These are phyloP conservation scores for Drosophila anceps DNA, from an alignment of 2,888 invertebrate genomes.

Conservation along the genomic window DNA sequence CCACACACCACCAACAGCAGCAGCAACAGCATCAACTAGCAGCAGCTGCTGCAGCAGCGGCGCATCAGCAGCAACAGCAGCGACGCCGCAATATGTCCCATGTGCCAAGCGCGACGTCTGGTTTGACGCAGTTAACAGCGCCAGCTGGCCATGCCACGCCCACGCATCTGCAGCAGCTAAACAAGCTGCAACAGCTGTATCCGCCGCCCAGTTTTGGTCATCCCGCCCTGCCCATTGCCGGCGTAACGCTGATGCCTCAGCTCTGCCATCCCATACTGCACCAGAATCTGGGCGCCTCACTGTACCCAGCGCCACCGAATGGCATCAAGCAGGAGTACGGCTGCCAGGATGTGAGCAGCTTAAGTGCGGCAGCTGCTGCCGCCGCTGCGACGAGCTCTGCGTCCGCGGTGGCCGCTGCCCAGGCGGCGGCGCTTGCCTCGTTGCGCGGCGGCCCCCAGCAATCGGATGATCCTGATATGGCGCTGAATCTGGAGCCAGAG, in stretches of 20 bases:
- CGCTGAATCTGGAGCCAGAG: slow-evolving; percentile 80
- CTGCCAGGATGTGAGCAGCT: slow-evolving; percentile 62
- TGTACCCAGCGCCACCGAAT: slow-evolving; percentile 79
- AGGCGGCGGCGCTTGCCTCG: slow-evolving; percentile 68
- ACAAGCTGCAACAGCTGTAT: slow-evolving; percentile 78
- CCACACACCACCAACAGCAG: slow-evolving; percentile 58
- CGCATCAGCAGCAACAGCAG: slow-evolving; percentile 57
- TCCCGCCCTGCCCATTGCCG: slow-evolving; percentile 81
- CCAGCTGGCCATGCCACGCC: slow-evolving; percentile 61
- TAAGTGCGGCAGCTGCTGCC: slow-evolving; percentile 45
- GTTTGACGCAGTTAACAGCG: slow-evolving; percentile 56
- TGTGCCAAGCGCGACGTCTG: slow-evolving; percentile 61
- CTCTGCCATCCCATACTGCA: slow-evolving; percentile 83
- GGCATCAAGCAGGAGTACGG: slow-evolving; percentile 83
- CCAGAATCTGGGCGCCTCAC: slow-evolving; percentile 80
- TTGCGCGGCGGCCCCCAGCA: slow-evolving; percentile 50
- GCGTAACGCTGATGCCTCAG: slow-evolving; percentile 83
- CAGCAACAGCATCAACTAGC: slow-evolving; percentile 46
- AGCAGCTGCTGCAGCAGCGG: slow-evolving; percentile 47
- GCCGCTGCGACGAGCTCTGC: slow-evolving; percentile 50
- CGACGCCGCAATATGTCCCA: slow-evolving; percentile 60
- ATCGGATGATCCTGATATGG: slow-evolving; percentile 77
- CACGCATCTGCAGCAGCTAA: slow-evolving; percentile 80
- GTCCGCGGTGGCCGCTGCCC: slow-evolving; percentile 71
- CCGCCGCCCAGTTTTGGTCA: slow-evolving; percentile 82